These are phyloP conservation scores for Eilema depressum DNA, from an alignment of 2,888 invertebrate species.

Conservation along the genomic window DNA sequence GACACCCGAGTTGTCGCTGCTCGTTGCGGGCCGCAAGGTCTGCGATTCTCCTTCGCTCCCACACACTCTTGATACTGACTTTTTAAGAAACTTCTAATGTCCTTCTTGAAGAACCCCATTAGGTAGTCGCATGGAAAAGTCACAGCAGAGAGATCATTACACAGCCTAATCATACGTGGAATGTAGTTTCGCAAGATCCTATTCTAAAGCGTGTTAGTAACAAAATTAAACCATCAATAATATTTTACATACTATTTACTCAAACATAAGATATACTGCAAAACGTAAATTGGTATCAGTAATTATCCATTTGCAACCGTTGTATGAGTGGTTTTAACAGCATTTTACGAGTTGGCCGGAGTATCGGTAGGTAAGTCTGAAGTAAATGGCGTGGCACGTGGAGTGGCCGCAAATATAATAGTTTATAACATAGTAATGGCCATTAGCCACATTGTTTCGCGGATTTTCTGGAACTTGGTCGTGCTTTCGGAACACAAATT, in stretches of 20 bases:
- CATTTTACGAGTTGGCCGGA: conserved; percentile 16
- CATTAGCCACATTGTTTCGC: conserved; percentile 42
- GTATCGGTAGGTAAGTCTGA: conserved; percentile 8
- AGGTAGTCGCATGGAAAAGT: too few relatives aligned
- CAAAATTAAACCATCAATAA: conserved; percentile 12
- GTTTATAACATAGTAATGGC: conserved; percentile 37
- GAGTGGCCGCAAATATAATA: conserved; percentile 32
- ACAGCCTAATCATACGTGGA: too few relatives aligned
- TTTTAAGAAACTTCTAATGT: too few relatives aligned
- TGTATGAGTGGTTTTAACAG: conserved; percentile 20
- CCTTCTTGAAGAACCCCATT: too few relatives aligned
- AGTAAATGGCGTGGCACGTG: conserved; percentile 24
- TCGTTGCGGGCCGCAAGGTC: too few relatives aligned
- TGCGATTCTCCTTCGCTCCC: too few relatives aligned
- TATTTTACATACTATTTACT: conserved; percentile 3
- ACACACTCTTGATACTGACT: too few relatives aligned
- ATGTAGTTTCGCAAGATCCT: neutral
- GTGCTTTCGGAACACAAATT: conserved; percentile 20
- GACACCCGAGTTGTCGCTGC: too few relatives aligned
- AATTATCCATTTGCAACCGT: conserved; percentile 17
- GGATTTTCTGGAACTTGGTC: conserved; percentile 19
- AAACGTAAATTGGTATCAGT: conserved; percentile 12
- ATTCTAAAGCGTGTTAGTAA: neutral
- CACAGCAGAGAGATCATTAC: too few relatives aligned
- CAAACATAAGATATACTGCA: conserved; percentile 7